Conservation (phyloP, 2,888 invertebrate species). For the Homarus gammarus region DNA sequence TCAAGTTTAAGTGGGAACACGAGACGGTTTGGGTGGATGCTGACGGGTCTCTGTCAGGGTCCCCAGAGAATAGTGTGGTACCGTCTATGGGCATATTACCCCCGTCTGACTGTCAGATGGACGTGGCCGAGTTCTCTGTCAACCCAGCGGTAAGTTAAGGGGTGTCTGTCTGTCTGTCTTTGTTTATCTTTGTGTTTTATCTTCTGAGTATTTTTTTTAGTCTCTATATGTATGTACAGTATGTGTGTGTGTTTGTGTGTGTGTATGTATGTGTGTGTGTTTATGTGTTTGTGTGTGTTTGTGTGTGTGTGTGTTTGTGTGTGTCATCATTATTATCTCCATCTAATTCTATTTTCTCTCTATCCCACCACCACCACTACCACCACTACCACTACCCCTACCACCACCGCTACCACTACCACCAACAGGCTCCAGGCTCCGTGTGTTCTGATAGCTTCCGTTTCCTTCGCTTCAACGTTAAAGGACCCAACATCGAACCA, state of each 20-base stretch:
- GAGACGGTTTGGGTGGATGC: constrained; percentile 67
- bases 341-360: not conserved
- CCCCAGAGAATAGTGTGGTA: constrained; percentile 45
- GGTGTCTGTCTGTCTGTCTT: not conserved
- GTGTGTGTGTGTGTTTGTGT: too few species aligned
- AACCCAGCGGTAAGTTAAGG: constrained; percentile 51
- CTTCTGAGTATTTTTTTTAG: too few species aligned
- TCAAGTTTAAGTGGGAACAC: constrained; percentile 68
- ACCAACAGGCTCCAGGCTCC: constrained; percentile 51
- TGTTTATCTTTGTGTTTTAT: too few species aligned
- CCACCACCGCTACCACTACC: too few species aligned
- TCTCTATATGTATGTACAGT: too few species aligned
- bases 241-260: too few species aligned
- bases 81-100: constrained; percentile 55
- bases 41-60: constrained; percentile 66
- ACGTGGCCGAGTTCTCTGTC: constrained; percentile 31
- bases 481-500: constrained; percentile 47
- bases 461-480: constrained; percentile 45
- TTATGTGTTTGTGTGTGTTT: too few species aligned
- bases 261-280: too few species aligned
- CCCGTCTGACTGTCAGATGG: constrained; percentile 4
- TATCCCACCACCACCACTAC: too few species aligned
- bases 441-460: constrained; percentile 46
- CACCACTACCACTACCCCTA: not conserved
- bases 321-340: too few species aligned